These are phyloP conservation scores for Sepiola atlantica DNA, from an alignment of 2,888 invertebrate genomes.

Conservation along the genomic window DNA sequence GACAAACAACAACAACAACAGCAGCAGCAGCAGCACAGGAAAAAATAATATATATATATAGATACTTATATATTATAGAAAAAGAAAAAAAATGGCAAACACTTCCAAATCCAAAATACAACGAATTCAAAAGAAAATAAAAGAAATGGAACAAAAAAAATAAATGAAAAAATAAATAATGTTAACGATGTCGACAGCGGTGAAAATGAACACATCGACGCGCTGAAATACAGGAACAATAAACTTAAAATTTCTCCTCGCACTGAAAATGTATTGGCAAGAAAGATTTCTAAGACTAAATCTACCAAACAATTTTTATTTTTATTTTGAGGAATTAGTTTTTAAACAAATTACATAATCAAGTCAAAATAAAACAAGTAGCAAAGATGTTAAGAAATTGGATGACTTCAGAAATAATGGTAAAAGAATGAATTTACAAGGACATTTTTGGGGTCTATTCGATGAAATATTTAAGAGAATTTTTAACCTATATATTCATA, in stretches of 20 bases:
- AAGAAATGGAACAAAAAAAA: background rate
- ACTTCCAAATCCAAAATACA: conserved; percentile 32
- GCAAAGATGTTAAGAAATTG: no score
- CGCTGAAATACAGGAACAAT: conserved; percentile 9
- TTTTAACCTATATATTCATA: no score
- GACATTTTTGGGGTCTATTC: no score
- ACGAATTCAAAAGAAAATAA: background rate
- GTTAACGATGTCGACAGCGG: background rate
- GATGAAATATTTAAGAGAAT: no score
- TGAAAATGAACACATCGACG: background rate
- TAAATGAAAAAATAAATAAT: background rate
- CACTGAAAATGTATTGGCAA: background rate
- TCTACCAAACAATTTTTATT: no score
- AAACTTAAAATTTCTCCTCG: background rate
- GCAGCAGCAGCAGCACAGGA: background rate
- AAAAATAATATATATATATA: background rate
- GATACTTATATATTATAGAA: conserved; percentile 34
- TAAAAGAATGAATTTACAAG: no score
- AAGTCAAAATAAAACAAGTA: no score
- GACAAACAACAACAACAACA: background rate
- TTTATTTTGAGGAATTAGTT: no score
- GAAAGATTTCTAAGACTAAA: no score
- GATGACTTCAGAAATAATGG: no score
- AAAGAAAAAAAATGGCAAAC: background rate
- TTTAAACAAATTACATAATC: no score